Base-by-base conservation (phyloP, 2,113 vertebrate species). In the Okapia johnstoni region DNA sequence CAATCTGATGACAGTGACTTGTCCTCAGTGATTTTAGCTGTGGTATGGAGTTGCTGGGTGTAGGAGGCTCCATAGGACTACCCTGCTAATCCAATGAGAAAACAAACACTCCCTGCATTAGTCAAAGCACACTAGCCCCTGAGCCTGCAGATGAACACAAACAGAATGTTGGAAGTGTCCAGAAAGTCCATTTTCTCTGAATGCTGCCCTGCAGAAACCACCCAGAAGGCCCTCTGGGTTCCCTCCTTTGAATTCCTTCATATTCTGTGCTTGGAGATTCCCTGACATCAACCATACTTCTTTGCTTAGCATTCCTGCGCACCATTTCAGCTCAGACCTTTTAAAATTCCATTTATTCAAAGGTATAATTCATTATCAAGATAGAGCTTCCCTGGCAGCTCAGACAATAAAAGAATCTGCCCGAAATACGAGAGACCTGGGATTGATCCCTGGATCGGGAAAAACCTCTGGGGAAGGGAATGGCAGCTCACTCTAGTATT, bases 151-250 rank as follows among this genome's bases (percentile, higher is more conserved):
- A 33, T 52, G 21, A 80, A 83, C 16, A 36, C 30, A 40, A 13
- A 2, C 6, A n/a, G 23, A 2, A 63, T 61, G 14, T 11, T 52
- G 7, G 33, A 1, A 21, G 6, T 43, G 10, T 55, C 12, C 12
- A 70, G 48, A 23, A 84, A 83, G 26, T 26, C 50, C 4, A 40
- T 52, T 33, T 81, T 26, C 57, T 80, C 23, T 40, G 21, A 17
- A 63, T 48, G 28, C 19, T 54, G 52, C 7, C 5, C 2, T 52
- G 17, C n/a, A 13, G 54, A 60, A 48, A 14, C 36, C 19, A 7
- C 14, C 5, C 23, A 80, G 60, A 46, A 6, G 3, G 5, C 19
- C 17, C 0, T 1, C 2, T 8, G 3, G 1, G 2, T 66, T 46
- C 25, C 9, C 12, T 84, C 5, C 11, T 25, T 80, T 70, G 46